Percentiles rank a stretch among this genome's conserved stretches.
These are phyloP conservation scores for Carollia perspicillata DNA, from an alignment of 2,113 vertebrate species.

Conservation along the genomic window DNA sequence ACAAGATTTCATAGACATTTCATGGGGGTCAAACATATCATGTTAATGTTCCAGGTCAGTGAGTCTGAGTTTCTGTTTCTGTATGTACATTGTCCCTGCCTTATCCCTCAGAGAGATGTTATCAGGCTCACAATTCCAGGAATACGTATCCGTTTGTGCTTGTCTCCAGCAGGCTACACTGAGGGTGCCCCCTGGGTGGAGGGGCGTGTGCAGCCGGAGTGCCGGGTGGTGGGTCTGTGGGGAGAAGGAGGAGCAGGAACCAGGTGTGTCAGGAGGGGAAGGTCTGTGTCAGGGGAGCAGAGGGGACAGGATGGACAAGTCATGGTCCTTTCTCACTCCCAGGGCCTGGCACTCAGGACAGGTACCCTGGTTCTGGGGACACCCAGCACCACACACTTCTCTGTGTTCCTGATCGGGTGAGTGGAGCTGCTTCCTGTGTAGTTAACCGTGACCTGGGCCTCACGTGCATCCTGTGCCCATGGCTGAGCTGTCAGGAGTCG, in stretches of 20 bases:
- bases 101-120: not conserved
- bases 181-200: not conserved
- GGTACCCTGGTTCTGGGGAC: not conserved
- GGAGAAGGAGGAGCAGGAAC: not conserved
- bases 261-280: not conserved
- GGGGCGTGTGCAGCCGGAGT: not conserved
- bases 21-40: too few relatives aligned
- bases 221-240: not conserved
- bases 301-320: not conserved
- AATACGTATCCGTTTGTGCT: not conserved
- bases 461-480: too few relatives aligned
- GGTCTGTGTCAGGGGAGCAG: not conserved
- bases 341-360: not conserved
- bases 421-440: not conserved
- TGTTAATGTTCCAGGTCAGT: too few relatives aligned
- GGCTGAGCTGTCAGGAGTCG: not conserved
- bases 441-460: not conserved
- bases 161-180: not conserved
- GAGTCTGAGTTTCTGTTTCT: not conserved
- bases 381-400: not conserved
- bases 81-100: not conserved
- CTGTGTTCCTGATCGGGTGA: too few relatives aligned
- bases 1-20: too few relatives aligned
- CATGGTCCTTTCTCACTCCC: not conserved
- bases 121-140: not conserved